Percentiles rank a stretch among this genome's conserved stretches.
These are phyloP conservation scores for Erythrocercus mccallii DNA, from an alignment of 2,113 vertebrate genomes.

Conservation along the genomic window DNA sequence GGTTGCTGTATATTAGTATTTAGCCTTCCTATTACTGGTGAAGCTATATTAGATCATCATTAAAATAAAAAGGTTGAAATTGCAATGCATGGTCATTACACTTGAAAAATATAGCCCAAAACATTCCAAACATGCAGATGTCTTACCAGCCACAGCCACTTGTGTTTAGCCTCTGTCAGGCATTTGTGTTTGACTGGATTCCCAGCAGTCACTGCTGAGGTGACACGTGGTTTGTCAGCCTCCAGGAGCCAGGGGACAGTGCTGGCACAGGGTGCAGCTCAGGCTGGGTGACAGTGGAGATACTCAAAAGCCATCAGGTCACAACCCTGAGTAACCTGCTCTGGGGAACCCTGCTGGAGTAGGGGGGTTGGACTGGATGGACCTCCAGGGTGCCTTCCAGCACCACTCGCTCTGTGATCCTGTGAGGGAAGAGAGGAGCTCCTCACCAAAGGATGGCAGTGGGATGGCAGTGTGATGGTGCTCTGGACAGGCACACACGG, in stretches of 20 bases:
- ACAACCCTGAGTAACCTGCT: neutral
- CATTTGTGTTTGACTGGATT: neutral
- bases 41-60: neutral
- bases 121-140: neutral
- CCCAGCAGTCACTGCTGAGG: neutral
- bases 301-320: neutral
- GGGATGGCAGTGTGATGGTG: neutral
- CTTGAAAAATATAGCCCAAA: neutral
- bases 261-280: neutral
- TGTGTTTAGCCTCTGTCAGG: neutral
- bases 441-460: neutral
- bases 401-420: rapidly evolving
- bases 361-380: neutral
- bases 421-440: neutral
- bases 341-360: neutral
- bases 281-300: neutral
- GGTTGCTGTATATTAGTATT: neutral
- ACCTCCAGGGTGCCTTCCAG: neutral
- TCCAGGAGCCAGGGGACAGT: rapidly evolving
- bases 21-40: slow-evolving; percentile 11
- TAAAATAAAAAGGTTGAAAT: slow-evolving; percentile 23
- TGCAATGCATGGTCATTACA: neutral
- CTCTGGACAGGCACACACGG: neutral
- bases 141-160: neutral
- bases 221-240: neutral